These are phyloP conservation scores for Campoplex capitator DNA, from an alignment of 2,888 invertebrate species.

Conservation along the genomic window DNA sequence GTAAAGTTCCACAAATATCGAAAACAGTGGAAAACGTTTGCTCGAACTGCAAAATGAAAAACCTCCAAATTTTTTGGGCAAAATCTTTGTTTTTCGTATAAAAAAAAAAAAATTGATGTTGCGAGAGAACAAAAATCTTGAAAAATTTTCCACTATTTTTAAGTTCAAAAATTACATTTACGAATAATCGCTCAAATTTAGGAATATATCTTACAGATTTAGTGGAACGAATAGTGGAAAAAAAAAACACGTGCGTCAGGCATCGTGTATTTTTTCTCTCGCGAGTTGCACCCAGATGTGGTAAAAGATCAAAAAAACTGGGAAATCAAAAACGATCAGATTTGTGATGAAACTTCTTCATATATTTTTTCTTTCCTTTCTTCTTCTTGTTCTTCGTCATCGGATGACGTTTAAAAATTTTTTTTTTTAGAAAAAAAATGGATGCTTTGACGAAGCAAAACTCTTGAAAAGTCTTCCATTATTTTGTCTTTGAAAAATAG, in stretches of 20 bases:
- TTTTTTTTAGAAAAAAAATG: no score
- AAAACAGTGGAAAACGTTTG: neutral
- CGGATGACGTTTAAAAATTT: no score
- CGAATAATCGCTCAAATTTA: neutral
- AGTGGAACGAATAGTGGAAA: neutral
- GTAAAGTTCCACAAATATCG: neutral
- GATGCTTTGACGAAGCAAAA: no score
- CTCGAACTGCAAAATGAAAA: neutral
- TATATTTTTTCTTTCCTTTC: no score
- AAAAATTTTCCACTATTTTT: neutral
- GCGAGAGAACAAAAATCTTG: neutral
- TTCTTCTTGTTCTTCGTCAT: no score
- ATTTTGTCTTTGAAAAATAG: neutral
- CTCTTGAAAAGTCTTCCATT: neutral
- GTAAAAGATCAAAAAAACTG: conserved; percentile 58
- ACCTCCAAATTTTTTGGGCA: neutral
- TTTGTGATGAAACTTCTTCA: no score
- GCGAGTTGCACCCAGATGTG: conserved; percentile 49
- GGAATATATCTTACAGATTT: neutral
- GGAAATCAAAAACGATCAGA: neutral
- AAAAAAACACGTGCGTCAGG: neutral
- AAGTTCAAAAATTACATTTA: no score
- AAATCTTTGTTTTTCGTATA: neutral
- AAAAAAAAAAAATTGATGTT: neutral
- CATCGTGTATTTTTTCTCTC: conserved; percentile 7